These are phyloP conservation scores for Clarias macrocephalus DNA, from an alignment of 2,113 vertebrate species.

Conservation along the genomic window DNA sequence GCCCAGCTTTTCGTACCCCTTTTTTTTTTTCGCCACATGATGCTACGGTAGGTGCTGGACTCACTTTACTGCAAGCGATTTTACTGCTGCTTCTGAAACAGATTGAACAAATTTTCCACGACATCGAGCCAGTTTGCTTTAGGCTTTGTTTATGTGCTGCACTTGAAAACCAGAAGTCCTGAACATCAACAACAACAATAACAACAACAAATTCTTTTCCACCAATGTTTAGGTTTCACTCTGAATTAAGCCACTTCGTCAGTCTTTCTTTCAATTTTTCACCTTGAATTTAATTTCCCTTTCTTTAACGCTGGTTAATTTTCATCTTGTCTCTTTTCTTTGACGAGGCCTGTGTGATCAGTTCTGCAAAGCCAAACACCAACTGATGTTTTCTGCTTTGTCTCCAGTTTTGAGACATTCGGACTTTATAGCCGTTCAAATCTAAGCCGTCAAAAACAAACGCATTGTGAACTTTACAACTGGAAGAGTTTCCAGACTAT, in stretches of 20 bases:
- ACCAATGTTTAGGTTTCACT: constrained; percentile 39
- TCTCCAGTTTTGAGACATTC: background rate
- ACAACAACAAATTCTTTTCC: background rate
- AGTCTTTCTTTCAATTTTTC: background rate
- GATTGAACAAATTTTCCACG: constrained; percentile 47
- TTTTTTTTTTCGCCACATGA: constrained; percentile 39
- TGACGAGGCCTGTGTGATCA: background rate
- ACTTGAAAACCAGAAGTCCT: constrained; percentile 36
- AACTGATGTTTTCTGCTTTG: background rate
- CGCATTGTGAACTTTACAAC: background rate
- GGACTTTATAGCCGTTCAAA: background rate
- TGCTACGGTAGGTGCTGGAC: constrained; percentile 41
- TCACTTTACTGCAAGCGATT: constrained; percentile 16
- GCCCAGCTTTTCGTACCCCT: constrained; percentile 36
- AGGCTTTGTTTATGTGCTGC: constrained; percentile 29
- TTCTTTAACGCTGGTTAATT: background rate
- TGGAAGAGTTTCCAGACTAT: background rate
- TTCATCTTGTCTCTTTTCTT: background rate
- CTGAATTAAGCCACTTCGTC: background rate
- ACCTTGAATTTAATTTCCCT: background rate
- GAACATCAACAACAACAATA: background rate
- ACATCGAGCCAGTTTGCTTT: constrained; percentile 52
- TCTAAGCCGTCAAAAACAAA: background rate
- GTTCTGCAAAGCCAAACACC: background rate
- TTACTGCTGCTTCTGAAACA: constrained; percentile 36